Evolutionary conservation across 2,113 vertebrate species (phyloP), one percentile per base, ranked within the genome.

Genomic region (Esox niger): DNA sequence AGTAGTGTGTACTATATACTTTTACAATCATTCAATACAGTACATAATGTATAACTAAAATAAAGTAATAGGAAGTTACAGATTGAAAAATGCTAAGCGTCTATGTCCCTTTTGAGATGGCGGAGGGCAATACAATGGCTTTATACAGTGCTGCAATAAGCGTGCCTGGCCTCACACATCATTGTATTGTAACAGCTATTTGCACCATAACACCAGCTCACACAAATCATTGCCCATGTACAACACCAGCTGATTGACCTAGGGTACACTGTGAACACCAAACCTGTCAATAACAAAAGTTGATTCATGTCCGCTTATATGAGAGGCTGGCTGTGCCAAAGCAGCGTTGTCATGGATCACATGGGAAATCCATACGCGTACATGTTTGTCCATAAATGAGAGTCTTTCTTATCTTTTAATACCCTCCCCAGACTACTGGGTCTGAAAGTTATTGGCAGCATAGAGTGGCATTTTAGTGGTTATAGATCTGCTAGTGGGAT

Each of bases 361-460:
- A 82, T 78, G 35, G 81, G 81, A 87, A 91, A 88, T 90, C 84
- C 66, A 84, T 88, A 77, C 49, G 20, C 76, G 65, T 68, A 85
- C 77, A 69, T 46, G 79, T 85, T 82, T 82, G 62, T 65, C 73
- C 74, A 86, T 86, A 83, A 80, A 86, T 69, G 69, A 79, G 43
- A 71, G 65, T 58, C 66, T 78, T 74, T 87, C 75, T 81, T 82
- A 85, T 85, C 78, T 78, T 69, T 82, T 84, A 87, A 84, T 84
- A 77, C 31, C 65, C 60, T 82, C 68, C 64, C 59, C 49, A 69
- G 75, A 80, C 66, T 70, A 73, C 29, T 61, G 62, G 52, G 23
- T 25, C 7, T 4, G 62, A 32, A 20, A 76, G 70, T 79, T 86
- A 86, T 83, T 83, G 83, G 84, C 74, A 75, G 72, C 32, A n/a